Conservation (phyloP, 2,888 invertebrate genomes). For the Spodoptera littoralis region DNA sequence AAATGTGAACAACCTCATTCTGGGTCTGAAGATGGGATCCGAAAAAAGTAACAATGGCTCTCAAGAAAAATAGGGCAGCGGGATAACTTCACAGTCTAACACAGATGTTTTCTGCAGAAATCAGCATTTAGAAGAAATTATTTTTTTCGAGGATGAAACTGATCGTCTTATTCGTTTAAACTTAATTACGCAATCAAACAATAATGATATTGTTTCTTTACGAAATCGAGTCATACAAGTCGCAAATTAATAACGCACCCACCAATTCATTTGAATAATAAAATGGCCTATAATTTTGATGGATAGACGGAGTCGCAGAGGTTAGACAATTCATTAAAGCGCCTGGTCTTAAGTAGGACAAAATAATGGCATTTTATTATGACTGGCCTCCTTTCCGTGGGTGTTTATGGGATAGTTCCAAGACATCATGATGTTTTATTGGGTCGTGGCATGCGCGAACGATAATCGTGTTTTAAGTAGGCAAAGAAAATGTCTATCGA, state of each 20-base stretch:
- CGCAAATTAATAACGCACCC: conserved; percentile 19
- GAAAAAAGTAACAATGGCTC: conserved; percentile 31
- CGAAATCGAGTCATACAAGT: conserved; percentile 21
- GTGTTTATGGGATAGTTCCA: conserved; percentile 61
- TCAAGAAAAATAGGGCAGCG: conserved; percentile 21
- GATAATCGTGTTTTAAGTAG: conserved; percentile 29
- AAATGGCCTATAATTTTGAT: conserved; percentile 38
- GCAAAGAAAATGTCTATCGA: conserved; percentile 16
- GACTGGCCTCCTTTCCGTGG: conserved; percentile 59
- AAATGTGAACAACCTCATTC: conserved; percentile 47
- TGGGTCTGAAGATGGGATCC: conserved; percentile 15
- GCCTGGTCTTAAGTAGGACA: conserved; percentile 51
- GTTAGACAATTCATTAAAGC: conserved; percentile 50
- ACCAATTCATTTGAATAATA: conserved; percentile 35
- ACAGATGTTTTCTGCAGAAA: no score
- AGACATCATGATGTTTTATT: conserved; percentile 59
- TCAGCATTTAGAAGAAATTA: no score
- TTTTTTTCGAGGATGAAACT: no score
- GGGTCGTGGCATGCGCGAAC: conserved; percentile 40
- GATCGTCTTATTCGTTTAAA: no score
- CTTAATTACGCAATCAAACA: no score
- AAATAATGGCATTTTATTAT: conserved; percentile 60
- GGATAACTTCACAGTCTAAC: conserved; percentile 11
- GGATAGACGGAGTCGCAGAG: conserved; percentile 32
- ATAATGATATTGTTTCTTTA: neutral